Conservation (phyloP, 2,888 invertebrate genomes). For the Pecten maximus region DNA sequence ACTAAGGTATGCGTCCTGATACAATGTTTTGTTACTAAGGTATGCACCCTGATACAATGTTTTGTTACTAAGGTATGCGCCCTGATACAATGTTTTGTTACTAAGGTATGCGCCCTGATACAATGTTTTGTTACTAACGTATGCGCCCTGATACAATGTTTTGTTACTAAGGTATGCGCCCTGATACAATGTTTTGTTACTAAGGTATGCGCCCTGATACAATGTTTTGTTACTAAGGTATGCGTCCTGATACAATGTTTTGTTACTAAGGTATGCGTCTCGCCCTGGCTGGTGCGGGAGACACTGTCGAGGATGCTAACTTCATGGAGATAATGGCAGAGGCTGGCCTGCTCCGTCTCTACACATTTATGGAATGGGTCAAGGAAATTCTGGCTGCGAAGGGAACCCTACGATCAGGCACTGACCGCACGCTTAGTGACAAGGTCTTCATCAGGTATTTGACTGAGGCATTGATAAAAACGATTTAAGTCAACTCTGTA, state of each 20-base stretch:
- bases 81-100: too few relatives aligned
- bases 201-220: too few relatives aligned
- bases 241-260: background rate
- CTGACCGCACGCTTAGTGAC: constrained; percentile 90
- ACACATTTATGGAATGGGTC: constrained; percentile 98
- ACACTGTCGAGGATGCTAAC: constrained; percentile 99
- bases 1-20: constrained; percentile 85
- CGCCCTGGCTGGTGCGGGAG: constrained; percentile 97
- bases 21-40: too few relatives aligned
- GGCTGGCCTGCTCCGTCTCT: constrained; percentile 94
- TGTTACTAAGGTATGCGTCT: constrained; percentile 86
- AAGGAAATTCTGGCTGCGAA: constrained; percentile 85
- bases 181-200: too few relatives aligned
- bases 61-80: too few relatives aligned
- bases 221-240: background rate
- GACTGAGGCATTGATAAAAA: background rate
- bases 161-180: too few relatives aligned
- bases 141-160: too few relatives aligned
- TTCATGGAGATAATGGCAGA: constrained; percentile 97
- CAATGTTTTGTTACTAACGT: too few relatives aligned
- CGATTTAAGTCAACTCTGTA: too few relatives aligned
- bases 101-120: too few relatives aligned
- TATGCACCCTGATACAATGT: too few relatives aligned
- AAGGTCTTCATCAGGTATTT: constrained; percentile 89
- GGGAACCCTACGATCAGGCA: constrained; percentile 85